Evolutionary conservation across 1,140 invertebrate species (phyloP).

Genomic region (Diploscapter pachys): DNA sequence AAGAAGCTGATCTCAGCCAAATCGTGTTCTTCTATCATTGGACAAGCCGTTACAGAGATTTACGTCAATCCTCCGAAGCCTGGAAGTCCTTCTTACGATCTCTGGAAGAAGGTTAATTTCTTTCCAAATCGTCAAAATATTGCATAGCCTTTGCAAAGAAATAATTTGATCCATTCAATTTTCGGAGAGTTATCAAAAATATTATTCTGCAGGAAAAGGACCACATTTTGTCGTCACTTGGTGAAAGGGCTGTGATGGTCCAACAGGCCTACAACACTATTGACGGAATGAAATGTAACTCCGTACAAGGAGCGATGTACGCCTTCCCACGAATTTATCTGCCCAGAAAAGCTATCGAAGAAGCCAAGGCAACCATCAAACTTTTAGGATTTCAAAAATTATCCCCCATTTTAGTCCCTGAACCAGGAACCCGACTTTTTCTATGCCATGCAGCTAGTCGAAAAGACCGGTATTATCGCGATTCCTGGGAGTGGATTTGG

Average conservation of each 20-base stretch:
- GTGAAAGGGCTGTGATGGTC: conserved; percentile 75
- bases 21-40: conserved; percentile 83
- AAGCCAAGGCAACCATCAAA: conserved; percentile 58
- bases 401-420: conserved; percentile 1
- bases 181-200: too few relatives aligned
- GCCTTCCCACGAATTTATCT: conserved; percentile 75
- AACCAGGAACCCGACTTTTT: conserved; percentile 76
- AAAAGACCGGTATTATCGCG: conserved; percentile 81
- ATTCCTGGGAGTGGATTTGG: conserved; percentile 90
- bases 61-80: conserved; percentile 76
- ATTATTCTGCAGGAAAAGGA: conserved; percentile 70
- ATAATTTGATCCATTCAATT: too few relatives aligned
- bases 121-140: too few relatives aligned
- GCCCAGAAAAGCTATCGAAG: conserved; percentile 62
- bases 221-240: conserved; percentile 75
- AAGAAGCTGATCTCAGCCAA: conserved; percentile 90
- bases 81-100: conserved; percentile 69
- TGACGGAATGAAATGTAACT: conserved; percentile 80
- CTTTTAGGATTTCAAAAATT: conserved; percentile 38
- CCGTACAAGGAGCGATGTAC: conserved; percentile 92
- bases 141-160: too few relatives aligned
- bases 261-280: conserved; percentile 86
- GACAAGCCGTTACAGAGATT: conserved; percentile 74
- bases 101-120: conserved; percentile 29
- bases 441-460: conserved; percentile 88